A percentile compares a stretch with the other conserved stretches of the same genome.
phyloP scores from a whole-genome alignment of 2,797 vertebrate species.

The Sebastes matsubarae region DNA sequence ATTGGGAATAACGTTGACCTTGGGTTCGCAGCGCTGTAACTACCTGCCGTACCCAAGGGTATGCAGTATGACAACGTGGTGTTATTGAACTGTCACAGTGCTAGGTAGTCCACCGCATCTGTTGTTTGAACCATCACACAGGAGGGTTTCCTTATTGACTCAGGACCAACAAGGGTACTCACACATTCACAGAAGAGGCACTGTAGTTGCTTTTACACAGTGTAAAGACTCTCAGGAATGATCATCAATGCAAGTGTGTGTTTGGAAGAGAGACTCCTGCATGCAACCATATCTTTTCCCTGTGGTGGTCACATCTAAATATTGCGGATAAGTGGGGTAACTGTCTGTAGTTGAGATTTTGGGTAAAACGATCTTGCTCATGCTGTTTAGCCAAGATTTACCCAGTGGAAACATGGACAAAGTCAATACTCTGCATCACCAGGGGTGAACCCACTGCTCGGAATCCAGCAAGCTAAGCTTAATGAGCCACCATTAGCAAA shows the following conservation, averaged over 20 bases:
- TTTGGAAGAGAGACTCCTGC: not conserved
- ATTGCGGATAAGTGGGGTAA: not conserved
- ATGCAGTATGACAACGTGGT: constrained; percentile 25
- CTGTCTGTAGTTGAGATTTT: constrained; percentile 10
- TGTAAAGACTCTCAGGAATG: not conserved
- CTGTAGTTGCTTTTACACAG: not conserved
- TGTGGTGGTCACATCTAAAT: not conserved
- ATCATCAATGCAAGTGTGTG: not conserved
- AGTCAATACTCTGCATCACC: constrained; percentile 36
- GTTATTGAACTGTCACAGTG: constrained; percentile 45
- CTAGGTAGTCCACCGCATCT: constrained; percentile 5
- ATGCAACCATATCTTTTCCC: not conserved
- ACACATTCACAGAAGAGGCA: not conserved
- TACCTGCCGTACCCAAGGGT: constrained; percentile 46
- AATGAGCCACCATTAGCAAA: constrained; percentile 62
- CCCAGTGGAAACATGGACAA: constrained; percentile 8
- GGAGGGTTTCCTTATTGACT: constrained; percentile 23
- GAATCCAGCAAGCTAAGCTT: constrained; percentile 55
- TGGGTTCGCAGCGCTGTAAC: constrained; percentile 41
- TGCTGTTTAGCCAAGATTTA: constrained; percentile 16
- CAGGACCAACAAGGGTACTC: not conserved
- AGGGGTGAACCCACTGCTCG: constrained; percentile 40
- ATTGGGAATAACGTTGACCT: constrained; percentile 45
- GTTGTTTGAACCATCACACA: constrained; percentile 31
- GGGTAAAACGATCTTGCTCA: not conserved